Evolutionary conservation across 2,113 vertebrate genomes (phyloP).

Genomic region (Crotalus horridus): DNA sequence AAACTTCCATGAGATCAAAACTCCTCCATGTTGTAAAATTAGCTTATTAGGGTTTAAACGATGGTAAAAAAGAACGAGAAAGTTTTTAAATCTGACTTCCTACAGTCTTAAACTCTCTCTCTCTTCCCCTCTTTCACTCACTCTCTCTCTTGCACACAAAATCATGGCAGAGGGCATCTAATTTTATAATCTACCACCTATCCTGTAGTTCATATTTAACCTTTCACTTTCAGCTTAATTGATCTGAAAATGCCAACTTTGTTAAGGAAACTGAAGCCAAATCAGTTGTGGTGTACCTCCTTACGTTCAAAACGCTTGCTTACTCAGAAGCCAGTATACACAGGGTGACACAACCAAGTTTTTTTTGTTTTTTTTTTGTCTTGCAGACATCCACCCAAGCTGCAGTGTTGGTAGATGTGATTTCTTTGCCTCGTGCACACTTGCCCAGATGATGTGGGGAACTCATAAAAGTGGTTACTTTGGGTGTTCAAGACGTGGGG

Average conservation of each 20-base stretch:
- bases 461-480: no score
- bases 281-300: no score
- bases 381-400: no score
- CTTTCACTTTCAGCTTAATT: background rate
- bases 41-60: background rate
- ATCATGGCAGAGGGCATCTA: background rate
- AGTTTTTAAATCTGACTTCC: background rate
- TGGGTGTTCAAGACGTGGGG: no score
- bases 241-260: background rate
- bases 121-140: background rate
- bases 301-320: no score
- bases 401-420: no score
- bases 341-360: no score
- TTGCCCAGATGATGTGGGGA: no score
- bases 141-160: background rate
- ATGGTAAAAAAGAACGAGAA: background rate
- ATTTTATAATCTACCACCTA: background rate
- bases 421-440: no score
- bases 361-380: no score
- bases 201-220: background rate
- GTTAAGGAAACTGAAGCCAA: background rate
- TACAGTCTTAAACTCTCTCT: background rate
- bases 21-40: background rate
- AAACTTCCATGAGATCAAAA: background rate
- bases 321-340: no score